Percentiles rank a stretch among this genome's conserved stretches.
These are phyloP conservation scores for Rhinopomastus cyanomelas DNA, from an alignment of 2,113 vertebrate genomes.

Conservation along the genomic window DNA sequence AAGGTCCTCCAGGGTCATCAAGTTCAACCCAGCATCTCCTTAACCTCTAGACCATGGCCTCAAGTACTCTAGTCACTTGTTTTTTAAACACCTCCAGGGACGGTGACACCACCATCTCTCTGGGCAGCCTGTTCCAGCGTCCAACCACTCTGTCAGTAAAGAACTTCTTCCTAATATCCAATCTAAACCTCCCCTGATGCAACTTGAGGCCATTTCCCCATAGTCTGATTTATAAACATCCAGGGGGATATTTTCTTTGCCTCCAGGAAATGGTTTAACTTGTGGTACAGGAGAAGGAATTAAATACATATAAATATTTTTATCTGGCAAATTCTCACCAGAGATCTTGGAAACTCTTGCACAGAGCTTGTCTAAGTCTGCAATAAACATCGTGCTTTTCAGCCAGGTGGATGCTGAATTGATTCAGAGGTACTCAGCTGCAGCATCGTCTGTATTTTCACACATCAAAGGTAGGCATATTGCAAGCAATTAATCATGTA, in stretches of 20 bases:
- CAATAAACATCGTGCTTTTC: background rate
- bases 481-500: conserved; percentile 66
- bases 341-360: background rate
- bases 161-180: too few species aligned
- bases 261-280: background rate
- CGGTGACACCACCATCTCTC: too few species aligned
- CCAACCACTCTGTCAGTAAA: too few species aligned
- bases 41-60: too few species aligned
- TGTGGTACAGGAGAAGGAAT: background rate
- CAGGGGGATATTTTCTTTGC: background rate
- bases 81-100: too few species aligned
- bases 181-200: too few species aligned
- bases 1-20: too few species aligned
- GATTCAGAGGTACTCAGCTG: conserved; percentile 50
- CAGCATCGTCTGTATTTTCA: conserved; percentile 61
- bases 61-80: too few species aligned
- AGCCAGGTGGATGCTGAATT: conserved; percentile 31
- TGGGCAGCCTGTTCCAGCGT: too few species aligned
- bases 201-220: too few species aligned
- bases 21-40: too few species aligned
- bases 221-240: background rate
- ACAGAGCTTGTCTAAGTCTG: background rate
- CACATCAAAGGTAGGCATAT: conserved; percentile 48
- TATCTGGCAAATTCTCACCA: background rate
- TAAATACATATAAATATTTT: background rate